These are phyloP conservation scores for Conistra vaccinii DNA, from an alignment of 2,888 invertebrate genomes.

Conservation along the genomic window DNA sequence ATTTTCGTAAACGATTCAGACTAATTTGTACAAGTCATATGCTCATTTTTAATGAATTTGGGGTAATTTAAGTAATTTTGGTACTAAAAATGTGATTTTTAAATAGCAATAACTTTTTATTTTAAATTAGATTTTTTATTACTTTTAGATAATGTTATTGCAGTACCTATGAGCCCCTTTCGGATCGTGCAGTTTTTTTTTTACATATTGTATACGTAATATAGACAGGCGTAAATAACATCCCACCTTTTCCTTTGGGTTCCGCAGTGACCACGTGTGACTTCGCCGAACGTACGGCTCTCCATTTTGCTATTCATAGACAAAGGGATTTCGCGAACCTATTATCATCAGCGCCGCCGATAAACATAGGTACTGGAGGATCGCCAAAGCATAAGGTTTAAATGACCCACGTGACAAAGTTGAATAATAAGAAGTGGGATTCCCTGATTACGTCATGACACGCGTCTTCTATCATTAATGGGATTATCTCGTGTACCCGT, in stretches of 20 bases:
- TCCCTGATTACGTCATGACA: conserved; percentile 54
- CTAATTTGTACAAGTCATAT: no score
- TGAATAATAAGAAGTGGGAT: conserved; percentile 51
- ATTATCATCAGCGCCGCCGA: conserved; percentile 59
- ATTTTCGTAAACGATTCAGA: no score
- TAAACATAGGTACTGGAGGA: conserved; percentile 55
- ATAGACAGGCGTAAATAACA: not conserved
- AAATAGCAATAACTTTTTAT: no score
- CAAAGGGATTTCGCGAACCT: conserved; percentile 55
- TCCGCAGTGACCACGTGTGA: conserved; percentile 13
- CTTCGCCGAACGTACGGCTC: conserved; percentile 42
- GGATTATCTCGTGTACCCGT: conserved; percentile 16
- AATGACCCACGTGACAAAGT: conserved; percentile 47
- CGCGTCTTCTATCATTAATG: conserved; percentile 36
- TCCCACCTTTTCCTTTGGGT: not conserved
- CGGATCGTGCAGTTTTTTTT: no score
- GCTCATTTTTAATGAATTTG: no score
- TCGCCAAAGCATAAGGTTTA: conserved; percentile 53
- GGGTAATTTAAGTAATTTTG: no score
- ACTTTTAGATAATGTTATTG: no score
- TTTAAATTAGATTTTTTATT: no score
- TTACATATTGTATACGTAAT: no score
- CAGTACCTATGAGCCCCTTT: no score
- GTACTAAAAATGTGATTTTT: no score
- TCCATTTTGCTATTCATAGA: conserved; percentile 54